A percentile compares a stretch with the other conserved stretches of the same genome.
Conservation (phyloP, 2,888 invertebrate species). For the Orchestes rusci region DNA sequence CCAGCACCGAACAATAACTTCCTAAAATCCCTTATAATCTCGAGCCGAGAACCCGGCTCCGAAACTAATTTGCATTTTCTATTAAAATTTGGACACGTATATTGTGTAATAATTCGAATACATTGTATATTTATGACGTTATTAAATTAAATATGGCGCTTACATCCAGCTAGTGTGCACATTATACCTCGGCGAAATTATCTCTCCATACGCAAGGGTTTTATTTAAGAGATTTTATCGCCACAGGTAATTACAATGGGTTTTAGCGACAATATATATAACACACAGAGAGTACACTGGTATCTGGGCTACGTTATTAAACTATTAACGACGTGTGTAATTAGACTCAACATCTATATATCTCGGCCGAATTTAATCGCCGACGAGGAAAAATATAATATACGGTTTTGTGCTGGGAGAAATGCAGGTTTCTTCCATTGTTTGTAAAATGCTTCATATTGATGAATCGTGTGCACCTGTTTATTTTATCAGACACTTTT, state of each 20-base stretch:
- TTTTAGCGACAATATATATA: slow-evolving; percentile 22
- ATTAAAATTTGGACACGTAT: slow-evolving; percentile 37
- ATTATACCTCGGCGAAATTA: slow-evolving; percentile 18
- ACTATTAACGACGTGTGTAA: slow-evolving; percentile 22
- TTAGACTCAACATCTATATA: slow-evolving; percentile 20
- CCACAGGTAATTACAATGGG: slow-evolving; percentile 20
- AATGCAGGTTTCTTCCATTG: too few relatives aligned
- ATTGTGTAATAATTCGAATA: slow-evolving; percentile 37
- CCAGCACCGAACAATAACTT: slow-evolving; percentile 7
- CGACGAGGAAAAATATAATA: slow-evolving; percentile 12
- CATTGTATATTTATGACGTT: slow-evolving; percentile 36
- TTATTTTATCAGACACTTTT: too few relatives aligned
- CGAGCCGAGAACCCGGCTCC: slow-evolving; percentile 8
- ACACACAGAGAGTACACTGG: slow-evolving; percentile 12
- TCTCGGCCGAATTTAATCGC: slow-evolving; percentile 16
- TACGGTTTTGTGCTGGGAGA: slow-evolving; percentile 1
- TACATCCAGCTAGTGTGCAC: slow-evolving; percentile 11
- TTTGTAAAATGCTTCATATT: too few relatives aligned
- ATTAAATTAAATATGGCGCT: slow-evolving; percentile 35
- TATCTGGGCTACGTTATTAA: slow-evolving; percentile 21
- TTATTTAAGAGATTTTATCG: slow-evolving; percentile 25
- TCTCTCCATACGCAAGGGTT: slow-evolving; percentile 21
- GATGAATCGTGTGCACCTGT: too few relatives aligned
- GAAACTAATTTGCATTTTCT: slow-evolving; percentile 33
- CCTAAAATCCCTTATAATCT: slow-evolving; percentile 17